Base-by-base conservation (phyloP, 2,888 invertebrate genomes). In the Ligdia adustata region DNA sequence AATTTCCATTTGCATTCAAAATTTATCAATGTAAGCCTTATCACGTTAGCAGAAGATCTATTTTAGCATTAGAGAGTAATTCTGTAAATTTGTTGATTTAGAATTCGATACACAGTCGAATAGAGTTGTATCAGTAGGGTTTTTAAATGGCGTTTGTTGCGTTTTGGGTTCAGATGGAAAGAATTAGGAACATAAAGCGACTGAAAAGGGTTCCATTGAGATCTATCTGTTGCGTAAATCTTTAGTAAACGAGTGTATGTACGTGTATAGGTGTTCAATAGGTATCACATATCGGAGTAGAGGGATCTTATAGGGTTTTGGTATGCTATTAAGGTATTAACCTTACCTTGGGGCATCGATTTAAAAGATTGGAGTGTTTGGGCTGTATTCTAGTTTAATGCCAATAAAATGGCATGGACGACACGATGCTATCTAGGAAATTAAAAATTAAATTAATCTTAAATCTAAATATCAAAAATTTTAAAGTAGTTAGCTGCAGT, bases 131-230 rank as follows among this genome's bases (percentile, higher is more conserved):
- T 43, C 29, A 20, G 39, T 24, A n/a, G 9, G 38, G 11, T 13
- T 40, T 51, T 58, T 52, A 58, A 55, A 59, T 55, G 60, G 61
- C 31, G 67, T 62, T 66, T 67, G 67, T 65, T 67, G 64, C 72
- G 55, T 66, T 70, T 68, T 64, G 63, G 60, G 50, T 49, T 56
- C 57, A 57, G 52, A 54, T 51, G 47, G 54, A 64, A 60, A 63
- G 72, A 77, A 78, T 77, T 75, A 75, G 72, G 72, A 67, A 57
- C 60, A 71, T 73, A 72, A 73, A 74, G 66, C 64, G 69, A 44
- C 66, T 69, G 66, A 74, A 76, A 79, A 79, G 79, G 81, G 81
- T 79, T 73, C 64, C 52, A 60, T 61, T 60, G 64, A 60, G 64
- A 68, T 68, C 59, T 68, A 69, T 69, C 62, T 68, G 58, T 64